Percentiles rank a stretch among this genome's conserved stretches.
phyloP scores from a whole-genome alignment of 2,888 invertebrate genomes.

The Scaptomyza parva region DNA sequence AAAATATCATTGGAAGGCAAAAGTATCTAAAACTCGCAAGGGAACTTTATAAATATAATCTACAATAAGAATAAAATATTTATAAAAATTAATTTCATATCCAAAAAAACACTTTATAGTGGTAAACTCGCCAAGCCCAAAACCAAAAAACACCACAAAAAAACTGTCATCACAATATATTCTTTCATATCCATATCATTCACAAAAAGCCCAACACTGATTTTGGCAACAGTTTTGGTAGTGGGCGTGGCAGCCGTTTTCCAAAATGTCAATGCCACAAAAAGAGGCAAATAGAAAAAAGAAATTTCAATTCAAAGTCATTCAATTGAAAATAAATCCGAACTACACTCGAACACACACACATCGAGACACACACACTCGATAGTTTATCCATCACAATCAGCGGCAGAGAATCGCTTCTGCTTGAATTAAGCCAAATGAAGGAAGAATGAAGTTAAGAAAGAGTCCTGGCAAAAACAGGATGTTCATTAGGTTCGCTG shows the following conservation, averaged over 20 bases:
- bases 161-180: conserved; percentile 6
- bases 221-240: conserved; percentile 47
- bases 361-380: conserved; percentile 3
- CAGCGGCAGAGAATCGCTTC: conserved; percentile 73
- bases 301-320: conserved; percentile 72
- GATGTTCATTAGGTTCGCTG: conserved; percentile 79
- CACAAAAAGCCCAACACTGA: conserved; percentile 36
- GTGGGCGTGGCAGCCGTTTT: conserved; percentile 56
- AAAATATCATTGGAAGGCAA: too few relatives aligned
- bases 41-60: too few relatives aligned
- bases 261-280: conserved; percentile 59
- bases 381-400: conserved; percentile 80
- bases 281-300: conserved; percentile 45
- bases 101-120: too few relatives aligned
- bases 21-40: too few relatives aligned
- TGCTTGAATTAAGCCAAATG: conserved; percentile 71
- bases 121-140: neutral
- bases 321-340: conserved; percentile 60
- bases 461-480: conserved; percentile 49
- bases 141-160: neutral
- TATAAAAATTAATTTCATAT: too few relatives aligned
- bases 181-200: conserved; percentile 34
- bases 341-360: conserved; percentile 4
- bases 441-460: conserved; percentile 18
- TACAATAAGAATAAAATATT: neutral